Conservation (phyloP, 1,140 invertebrate species). For the Trichonephila clavata region DNA sequence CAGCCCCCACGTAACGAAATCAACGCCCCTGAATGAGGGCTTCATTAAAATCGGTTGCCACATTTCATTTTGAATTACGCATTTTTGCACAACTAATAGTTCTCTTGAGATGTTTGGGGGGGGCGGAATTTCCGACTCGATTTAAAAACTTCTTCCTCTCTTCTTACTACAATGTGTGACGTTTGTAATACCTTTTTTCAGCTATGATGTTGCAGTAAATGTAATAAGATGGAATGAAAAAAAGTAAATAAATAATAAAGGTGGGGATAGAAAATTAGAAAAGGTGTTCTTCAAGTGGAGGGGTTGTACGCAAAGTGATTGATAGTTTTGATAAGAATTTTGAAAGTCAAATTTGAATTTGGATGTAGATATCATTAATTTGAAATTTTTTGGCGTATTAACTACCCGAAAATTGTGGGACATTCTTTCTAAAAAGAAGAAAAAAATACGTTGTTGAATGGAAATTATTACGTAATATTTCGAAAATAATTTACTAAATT, state of each 20-base stretch:
- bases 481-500: too few species aligned
- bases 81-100: slow-evolving; percentile 65
- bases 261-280: neutral
- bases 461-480: too few species aligned
- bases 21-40: slow-evolving; percentile 56
- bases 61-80: slow-evolving; percentile 69
- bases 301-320: slow-evolving; percentile 2
- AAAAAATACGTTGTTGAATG: too few species aligned
- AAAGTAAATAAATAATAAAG: slow-evolving; percentile 2
- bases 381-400: too few species aligned
- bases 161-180: neutral
- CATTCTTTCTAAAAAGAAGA: too few species aligned
- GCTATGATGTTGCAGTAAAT: neutral
- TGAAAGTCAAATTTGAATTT: too few species aligned
- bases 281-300: neutral
- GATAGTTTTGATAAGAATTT: neutral
- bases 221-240: neutral
- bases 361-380: too few species aligned
- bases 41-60: slow-evolving; percentile 74
- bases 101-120: neutral
- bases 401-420: too few species aligned
- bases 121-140: neutral
- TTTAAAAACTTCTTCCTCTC: slow-evolving; percentile 14
- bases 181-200: slow-evolving; percentile 31
- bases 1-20: slow-evolving; percentile 24